Base-by-base conservation (phyloP, 2,797 vertebrate species). In the Ptychobarbus kaznakovi region DNA sequence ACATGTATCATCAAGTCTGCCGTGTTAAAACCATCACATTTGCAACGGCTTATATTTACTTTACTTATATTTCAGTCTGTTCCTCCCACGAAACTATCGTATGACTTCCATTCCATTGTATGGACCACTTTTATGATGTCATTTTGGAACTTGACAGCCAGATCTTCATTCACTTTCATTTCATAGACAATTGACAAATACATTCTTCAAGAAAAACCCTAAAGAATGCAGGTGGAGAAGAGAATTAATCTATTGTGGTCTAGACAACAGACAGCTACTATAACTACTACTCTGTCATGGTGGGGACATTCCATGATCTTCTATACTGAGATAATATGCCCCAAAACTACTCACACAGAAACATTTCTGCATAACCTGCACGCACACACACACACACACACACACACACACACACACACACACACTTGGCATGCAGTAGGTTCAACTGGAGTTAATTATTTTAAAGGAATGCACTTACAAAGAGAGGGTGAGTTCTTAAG, bases 381-480 rank as follows among this genome's bases (percentile, higher is more conserved):
- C 28, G 1, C 28, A 1, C 28, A 1, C 28, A 28, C 28, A 28
- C 28, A 28, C 40, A 75, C 8, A 11, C 44, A 40, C 22, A 2
- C 22, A 51, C 8, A 4, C 44, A 53, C 32, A 9, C 22, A n/a
- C 25, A 63, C 11, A 6, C 18, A 46, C 25, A 18, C 28, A 40
- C 15, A 22, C 2, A 16, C 61, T 44, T 81, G 13, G 51, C 38
- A 72, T 61, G n/a, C 16, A 61, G 40, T 28, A 32, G 40, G 38
- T 72, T 73, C 6, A 73, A 51, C 32, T 40, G 32, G 22, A 75
- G 38, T 82, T 38, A 51, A 63, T 51, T 38, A 1, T 68, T 51
- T 83, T 66, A 83, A 76, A 83, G 44, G 22, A 58, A 76, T 38
- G 22, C 58, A 73, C 44, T 61, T 16, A 42, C 4, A 82, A 38